phyloP scores from a whole-genome alignment of 2,113 vertebrate species.

The Podarcis cretensis region DNA sequence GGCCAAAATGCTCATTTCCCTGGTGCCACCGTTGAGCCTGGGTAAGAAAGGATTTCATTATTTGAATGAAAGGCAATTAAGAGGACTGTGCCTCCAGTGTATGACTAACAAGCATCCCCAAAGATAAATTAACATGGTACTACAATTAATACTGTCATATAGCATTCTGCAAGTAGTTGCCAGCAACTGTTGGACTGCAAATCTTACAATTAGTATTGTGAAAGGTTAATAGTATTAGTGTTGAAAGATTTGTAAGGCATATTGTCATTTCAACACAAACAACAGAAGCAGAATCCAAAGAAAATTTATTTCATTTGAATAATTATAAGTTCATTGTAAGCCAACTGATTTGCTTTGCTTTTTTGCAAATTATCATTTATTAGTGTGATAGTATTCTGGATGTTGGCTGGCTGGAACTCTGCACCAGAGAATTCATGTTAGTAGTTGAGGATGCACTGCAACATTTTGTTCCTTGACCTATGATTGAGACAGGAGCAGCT shows the following conservation, averaged over 20 bases:
- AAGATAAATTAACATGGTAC: neutral
- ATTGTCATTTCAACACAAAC: slow-evolving; percentile 30
- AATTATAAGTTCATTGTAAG: neutral
- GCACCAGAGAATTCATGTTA: neutral
- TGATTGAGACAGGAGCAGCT: neutral
- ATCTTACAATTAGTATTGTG: slow-evolving; percentile 28
- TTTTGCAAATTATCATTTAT: too few relatives aligned
- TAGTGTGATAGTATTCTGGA: too few relatives aligned
- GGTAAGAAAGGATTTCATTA: slow-evolving; percentile 35
- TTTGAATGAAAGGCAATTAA: neutral
- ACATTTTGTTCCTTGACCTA: neutral
- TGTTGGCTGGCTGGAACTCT: neutral
- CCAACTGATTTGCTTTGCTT: too few relatives aligned
- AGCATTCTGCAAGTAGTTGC: neutral
- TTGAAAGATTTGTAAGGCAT: slow-evolving; percentile 6
- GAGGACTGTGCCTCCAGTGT: neutral
- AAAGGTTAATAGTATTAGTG: neutral
- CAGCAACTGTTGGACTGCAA: slow-evolving; percentile 28
- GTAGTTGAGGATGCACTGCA: too few relatives aligned
- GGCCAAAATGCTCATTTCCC: slow-evolving; percentile 95
- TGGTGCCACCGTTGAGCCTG: slow-evolving; percentile 97
- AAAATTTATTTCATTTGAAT: neutral
- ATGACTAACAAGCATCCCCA: neutral
- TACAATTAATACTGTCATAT: neutral
- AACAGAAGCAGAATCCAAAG: neutral